Conservation (phyloP, 2,797 vertebrate species). For the Acrocephalus scirpaceus region DNA sequence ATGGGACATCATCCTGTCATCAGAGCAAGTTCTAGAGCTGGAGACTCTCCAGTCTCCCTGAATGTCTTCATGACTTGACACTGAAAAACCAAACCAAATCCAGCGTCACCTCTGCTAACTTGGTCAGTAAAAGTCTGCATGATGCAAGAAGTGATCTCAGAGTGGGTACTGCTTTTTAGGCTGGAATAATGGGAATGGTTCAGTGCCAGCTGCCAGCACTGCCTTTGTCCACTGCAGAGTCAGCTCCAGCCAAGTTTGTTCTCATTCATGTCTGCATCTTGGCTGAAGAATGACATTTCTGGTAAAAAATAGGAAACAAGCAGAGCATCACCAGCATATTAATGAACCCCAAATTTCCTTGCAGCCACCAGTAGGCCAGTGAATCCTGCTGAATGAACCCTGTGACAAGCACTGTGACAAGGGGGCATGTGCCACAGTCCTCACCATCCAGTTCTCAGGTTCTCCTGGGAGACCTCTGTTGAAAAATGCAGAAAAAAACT, state of each 20-base stretch:
- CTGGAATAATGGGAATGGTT: neutral
- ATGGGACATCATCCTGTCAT: neutral
- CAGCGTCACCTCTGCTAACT: neutral
- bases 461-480: neutral
- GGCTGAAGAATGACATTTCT: constrained; percentile 22
- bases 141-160: neutral
- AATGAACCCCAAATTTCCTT: neutral
- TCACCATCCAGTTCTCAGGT: neutral
- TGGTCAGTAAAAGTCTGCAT: neutral
- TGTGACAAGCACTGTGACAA: neutral
- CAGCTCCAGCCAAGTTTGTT: constrained; percentile 24
- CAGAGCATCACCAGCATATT: neutral
- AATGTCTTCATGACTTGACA: neutral
- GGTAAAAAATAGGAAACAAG: neutral
- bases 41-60: neutral
- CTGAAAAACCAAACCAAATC: neutral
- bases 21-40: neutral
- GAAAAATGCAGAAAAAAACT: neutral
- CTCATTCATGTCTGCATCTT: neutral
- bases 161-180: neutral
- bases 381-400: neutral
- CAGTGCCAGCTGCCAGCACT: neutral
- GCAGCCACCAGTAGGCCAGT: neutral
- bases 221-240: neutral
- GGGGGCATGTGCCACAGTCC: neutral